Evolutionary conservation across 1,140 invertebrate species (phyloP), one percentile per base, ranked within the genome.

Genomic region (Parasteatoda tepidariorum): DNA sequence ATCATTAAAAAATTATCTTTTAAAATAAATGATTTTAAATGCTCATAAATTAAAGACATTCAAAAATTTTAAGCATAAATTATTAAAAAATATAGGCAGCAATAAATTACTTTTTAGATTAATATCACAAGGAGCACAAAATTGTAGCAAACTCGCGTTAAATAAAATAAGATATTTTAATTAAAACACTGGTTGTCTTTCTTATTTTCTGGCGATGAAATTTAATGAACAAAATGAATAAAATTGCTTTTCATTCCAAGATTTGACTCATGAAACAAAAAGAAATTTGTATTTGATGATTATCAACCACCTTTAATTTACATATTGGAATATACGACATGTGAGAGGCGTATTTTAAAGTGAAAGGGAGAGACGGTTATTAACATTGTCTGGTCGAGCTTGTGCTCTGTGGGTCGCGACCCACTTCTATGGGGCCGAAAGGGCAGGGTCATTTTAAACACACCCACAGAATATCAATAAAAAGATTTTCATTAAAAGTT

Each of bases 361-460:
- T 22, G 18, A 48, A 41, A 6, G 31, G 55, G 61, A 22, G 13
- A 26, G 74, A 33, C 33, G 18, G 2, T 54, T 22, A 24, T 31
- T 9, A 5, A 31, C 18, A 66, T 4, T n/a, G 74, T 78, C 74
- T 78, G 41, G 74, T 61, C n/a, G 74, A 78, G 61, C 48, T 54
- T 48, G 74, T 78, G 24, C 2, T 66, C 31, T 38, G 41, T 66
- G 74, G 74, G 74, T 78, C 74, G 34, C 24, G 74, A 55, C 74
- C 34, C 74, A 78, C 24, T 66, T 78, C 3, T 6, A 33, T n/a
- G 22, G 34, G 74, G 74, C 74, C 74, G 74, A 78, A 78, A 78
- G 74, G 74, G 74, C 74, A 76, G 59, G 74, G 74, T 78, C 74
- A 78, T 11, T 7, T 15, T 2, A 13, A 38, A 5, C 57, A 64